Evolutionary conservation across 2,888 invertebrate species (phyloP), one percentile per base, ranked within the genome.

Genomic region (Erpobdella octoculata): DNA sequence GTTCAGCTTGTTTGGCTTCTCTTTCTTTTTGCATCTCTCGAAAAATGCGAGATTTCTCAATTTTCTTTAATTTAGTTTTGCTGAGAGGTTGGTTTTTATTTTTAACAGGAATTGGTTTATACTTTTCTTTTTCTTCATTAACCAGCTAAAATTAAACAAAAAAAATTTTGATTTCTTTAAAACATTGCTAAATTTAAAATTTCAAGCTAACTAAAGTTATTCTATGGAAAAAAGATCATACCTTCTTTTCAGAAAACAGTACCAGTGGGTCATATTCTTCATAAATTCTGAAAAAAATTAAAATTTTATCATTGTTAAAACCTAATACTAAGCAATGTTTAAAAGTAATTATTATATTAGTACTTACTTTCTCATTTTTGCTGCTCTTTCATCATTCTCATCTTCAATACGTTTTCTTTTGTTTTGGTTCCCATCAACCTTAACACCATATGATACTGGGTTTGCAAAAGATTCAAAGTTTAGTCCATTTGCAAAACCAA

Each of bases 31-130:
- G n/a, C 33, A 25, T 67, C 41, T 67, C 67, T 31, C 37, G 18
- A 41, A 38, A 67, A 12, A 21, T 31, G 21, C 28, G 38, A 28
- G 31, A 46, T 28, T 67, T 67, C 31, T 67, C 41, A 37, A 38
- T 67, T 33, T 41, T 67, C 28, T 31, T 67, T 4, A 38, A 38
- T 33, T 67, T 67, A 31, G 62, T 28, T 62, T 62, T 35, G 35
- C 3, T 62, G 31, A 53, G 4, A 1, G 53, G 53, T 18, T 53
- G n/a, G n/a, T n/a, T 3, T 53, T 53, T 53, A 53, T 2, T 25
- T 53, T 53, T 53, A 21, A 18, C 28, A 53, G 8, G 8, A 1
- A 0, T 53, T 12, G 8, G 8, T 53, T 18, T n/a, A 53, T 6
- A 8, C 28, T 9, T n/a, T 28, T 53, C 18, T 25, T 6, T 53